Conservation (phyloP, 1,140 invertebrate genomes). For the Matsumurasca onukii region DNA sequence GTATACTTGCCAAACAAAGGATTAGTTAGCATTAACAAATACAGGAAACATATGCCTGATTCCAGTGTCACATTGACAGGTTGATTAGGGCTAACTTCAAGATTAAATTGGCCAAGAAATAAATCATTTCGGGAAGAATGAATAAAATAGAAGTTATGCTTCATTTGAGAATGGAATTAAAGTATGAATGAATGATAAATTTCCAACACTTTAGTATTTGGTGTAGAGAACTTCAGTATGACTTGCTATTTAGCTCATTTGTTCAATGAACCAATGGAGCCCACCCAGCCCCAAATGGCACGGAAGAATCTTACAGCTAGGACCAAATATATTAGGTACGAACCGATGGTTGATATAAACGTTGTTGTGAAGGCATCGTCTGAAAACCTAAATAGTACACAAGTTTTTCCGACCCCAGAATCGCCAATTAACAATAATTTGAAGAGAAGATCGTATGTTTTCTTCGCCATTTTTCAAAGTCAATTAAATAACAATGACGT, state of each 20-base stretch:
- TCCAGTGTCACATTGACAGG: no score
- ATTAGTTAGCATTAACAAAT: no score
- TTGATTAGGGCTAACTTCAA: no score
- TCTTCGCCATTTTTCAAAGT: slow-evolving; percentile 73
- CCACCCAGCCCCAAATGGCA: slow-evolving; percentile 9
- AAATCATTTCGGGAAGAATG: no score
- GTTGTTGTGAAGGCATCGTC: slow-evolving; percentile 98
- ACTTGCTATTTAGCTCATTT: slow-evolving; percentile 6
- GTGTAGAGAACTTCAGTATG: neutral
- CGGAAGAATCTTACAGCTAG: neutral
- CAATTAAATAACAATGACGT: slow-evolving; percentile 34
- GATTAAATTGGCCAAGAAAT: no score
- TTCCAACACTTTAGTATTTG: no score
- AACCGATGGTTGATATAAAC: slow-evolving; percentile 97
- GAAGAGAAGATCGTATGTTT: slow-evolving; percentile 98
- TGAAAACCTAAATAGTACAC: slow-evolving; percentile 96
- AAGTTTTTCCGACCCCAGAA: slow-evolving; percentile 98
- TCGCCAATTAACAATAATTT: slow-evolving; percentile 97
- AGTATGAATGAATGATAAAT: no score
- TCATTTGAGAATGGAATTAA: no score
- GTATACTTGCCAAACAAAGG: no score
- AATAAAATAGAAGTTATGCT: no score
- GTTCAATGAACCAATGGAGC: neutral
- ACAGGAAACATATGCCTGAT: no score
- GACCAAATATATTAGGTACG: slow-evolving; percentile 45